phyloP scores from a whole-genome alignment of 2,797 vertebrate genomes.

The Monodelphis domestica region DNA sequence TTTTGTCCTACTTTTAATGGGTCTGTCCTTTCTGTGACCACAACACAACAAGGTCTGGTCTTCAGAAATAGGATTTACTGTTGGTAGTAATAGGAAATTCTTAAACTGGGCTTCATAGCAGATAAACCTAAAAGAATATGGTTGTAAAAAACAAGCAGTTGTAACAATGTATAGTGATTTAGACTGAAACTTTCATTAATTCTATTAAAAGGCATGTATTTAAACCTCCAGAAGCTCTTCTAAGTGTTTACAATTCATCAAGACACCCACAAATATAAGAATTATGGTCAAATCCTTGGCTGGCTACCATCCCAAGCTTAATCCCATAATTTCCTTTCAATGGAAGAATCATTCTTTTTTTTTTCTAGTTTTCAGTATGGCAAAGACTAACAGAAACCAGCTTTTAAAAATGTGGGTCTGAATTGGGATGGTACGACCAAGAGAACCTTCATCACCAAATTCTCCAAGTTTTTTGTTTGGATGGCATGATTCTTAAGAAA shows the following conservation, averaged over 20 bases:
- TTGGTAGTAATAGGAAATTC: background rate
- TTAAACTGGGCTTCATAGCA: background rate
- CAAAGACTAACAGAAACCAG: background rate
- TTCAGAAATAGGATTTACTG: background rate
- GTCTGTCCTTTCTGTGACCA: conserved; percentile 17
- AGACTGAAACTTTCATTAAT: background rate
- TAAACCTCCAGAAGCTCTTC: background rate
- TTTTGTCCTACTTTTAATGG: conserved; percentile 30
- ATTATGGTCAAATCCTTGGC: background rate
- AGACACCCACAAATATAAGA: background rate
- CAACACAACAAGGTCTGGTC: background rate
- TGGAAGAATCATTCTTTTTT: background rate
- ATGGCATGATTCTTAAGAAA: conserved; percentile 3
- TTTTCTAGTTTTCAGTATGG: background rate
- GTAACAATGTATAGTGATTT: conserved; percentile 11
- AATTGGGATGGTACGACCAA: background rate
- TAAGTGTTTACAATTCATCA: background rate
- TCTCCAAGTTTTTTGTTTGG: background rate
- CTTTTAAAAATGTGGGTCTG: background rate
- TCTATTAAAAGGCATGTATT: background rate
- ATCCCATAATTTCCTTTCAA: conserved; percentile 4
- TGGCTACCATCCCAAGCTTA: background rate
- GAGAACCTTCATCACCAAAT: conserved; percentile 12
- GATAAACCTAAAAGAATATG: background rate
- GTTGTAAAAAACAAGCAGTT: background rate